Percentiles rank a stretch among this genome's conserved stretches.
These are phyloP conservation scores for Plectus sambesii DNA, from an alignment of 1,140 invertebrate species.

Conservation along the genomic window DNA sequence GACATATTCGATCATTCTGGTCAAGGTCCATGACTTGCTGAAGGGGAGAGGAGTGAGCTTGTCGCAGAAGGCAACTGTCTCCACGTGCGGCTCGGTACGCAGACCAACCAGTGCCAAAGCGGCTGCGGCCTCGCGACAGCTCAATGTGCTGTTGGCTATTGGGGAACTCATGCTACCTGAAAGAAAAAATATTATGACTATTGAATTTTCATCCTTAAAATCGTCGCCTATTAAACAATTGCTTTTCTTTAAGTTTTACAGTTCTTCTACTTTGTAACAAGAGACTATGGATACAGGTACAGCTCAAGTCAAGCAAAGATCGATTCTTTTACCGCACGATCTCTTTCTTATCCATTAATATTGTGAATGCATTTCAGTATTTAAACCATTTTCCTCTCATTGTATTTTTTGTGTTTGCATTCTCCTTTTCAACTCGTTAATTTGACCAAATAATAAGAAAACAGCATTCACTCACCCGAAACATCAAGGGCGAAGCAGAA, in stretches of 20 bases:
- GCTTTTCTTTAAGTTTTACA: no score
- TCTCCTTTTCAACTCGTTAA: background rate
- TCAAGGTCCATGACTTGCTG: conserved; percentile 29
- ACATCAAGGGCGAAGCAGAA: conserved; percentile 56
- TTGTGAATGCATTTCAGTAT: no score
- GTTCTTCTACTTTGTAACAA: no score
- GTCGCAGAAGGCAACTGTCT: conserved; percentile 30
- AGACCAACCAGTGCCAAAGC: conserved; percentile 36
- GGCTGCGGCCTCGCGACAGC: conserved; percentile 45
- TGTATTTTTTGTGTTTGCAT: no score
- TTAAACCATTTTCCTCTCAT: no score
- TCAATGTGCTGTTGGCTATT: conserved; percentile 48
- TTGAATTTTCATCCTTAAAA: no score
- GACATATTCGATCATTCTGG: conserved; percentile 35
- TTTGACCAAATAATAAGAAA: background rate
- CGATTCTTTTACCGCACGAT: no score
- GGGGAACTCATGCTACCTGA: conserved; percentile 44
- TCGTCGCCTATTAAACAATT: no score
- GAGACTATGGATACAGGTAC: background rate
- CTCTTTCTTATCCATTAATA: no score
- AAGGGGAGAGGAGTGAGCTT: conserved; percentile 27
- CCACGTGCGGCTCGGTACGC: conserved; percentile 28
- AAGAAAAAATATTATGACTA: conserved; percentile 28
- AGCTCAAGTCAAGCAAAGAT: background rate
- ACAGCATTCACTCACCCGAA: conserved; percentile 46